These are phyloP conservation scores for Aspiorhynchus laticeps DNA, from an alignment of 2,113 vertebrate genomes.

Conservation along the genomic window DNA sequence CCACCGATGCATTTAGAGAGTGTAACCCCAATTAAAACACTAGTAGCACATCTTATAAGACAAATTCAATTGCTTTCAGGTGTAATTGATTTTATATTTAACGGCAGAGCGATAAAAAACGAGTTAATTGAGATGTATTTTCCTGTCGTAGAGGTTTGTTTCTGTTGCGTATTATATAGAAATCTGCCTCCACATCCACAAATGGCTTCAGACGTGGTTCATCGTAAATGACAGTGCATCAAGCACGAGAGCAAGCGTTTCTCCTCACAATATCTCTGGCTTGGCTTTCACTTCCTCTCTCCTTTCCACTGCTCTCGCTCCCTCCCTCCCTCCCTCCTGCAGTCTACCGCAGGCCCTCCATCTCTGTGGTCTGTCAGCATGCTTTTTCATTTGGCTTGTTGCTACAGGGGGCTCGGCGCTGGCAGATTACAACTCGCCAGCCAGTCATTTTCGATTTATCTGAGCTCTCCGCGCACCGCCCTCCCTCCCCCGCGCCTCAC, in stretches of 20 bases:
- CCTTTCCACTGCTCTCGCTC: constrained; percentile 26
- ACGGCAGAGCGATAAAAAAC: not conserved
- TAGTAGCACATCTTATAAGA: constrained; percentile 1
- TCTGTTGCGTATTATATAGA: not conserved
- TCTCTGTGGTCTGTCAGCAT: constrained; percentile 78
- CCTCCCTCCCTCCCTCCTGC: constrained; percentile 58
- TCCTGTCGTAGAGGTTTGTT: not conserved
- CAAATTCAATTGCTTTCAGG: constrained; percentile 51
- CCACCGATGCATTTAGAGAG: constrained; percentile 19
- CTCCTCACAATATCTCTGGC: constrained; percentile 52
- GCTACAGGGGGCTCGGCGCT: constrained; percentile 79
- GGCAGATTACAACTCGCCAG: constrained; percentile 86
- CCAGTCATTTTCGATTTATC: constrained; percentile 89
- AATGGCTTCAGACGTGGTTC: not conserved
- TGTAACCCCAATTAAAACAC: constrained; percentile 40
- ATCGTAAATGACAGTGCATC: constrained; percentile 33
- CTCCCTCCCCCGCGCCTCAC: constrained; percentile 49
- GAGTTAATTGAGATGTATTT: not conserved
- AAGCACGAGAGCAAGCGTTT: constrained; percentile 57
- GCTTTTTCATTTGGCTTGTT: constrained; percentile 77
- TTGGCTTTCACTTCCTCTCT: constrained; percentile 21
- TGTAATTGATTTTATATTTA: not conserved
- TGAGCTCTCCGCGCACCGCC: constrained; percentile 70
- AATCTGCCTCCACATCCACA: not conserved
- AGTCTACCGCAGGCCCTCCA: constrained; percentile 77